Base-by-base conservation (phyloP, 2,888 invertebrate species). In the Steinernema carpocapsae region DNA sequence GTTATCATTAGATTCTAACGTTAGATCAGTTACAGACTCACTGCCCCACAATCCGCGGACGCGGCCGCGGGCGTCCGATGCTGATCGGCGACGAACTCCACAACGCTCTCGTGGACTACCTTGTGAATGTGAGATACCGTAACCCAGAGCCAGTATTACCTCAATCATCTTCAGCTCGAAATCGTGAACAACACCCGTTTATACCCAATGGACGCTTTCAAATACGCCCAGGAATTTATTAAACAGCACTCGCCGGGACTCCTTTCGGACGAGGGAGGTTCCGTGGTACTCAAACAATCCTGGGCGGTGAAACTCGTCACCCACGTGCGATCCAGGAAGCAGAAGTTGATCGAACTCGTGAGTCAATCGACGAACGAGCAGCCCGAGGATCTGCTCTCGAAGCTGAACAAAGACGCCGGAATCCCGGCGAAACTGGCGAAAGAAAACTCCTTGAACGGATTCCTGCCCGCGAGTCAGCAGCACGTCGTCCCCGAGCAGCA, bases 291-390 rank as follows among this genome's bases (percentile, higher is more conserved):
- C 26, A 56, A 56, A 19, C 56, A 56, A 26, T 56, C 56, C 2
- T 56, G 56, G 56, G 56, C 56, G 24, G 56, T 56, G 56, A 56
- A 56, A 56, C 56, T 56, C 6, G 56, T 56, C 26, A 56, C 56
- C 26, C 56, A 56, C 56, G 56, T 56, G 22, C 14, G 56, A 24
- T 26, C 56, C 56, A 22, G 56, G 4, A 56, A 56, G 26, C 56
- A 56, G 56, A 56, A 56, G 56, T 26, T 56, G 24, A 26, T 56
- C 26, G 26, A 56, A 17, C 56, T 56, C 56, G 56, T 56, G 12
- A 22, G 26, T 12, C 26, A 22, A 19, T 10, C 51, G 51, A 26
- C 22, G 12, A 56, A 6, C 26, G 56, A 56, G 17, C 56, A 56
- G 56, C 56, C 56, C 4, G 56, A 56, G 26, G 56, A 56, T 4